Evolutionary conservation across 2,797 vertebrate genomes (phyloP).

Genomic region (Tamandua tetradactyla): DNA sequence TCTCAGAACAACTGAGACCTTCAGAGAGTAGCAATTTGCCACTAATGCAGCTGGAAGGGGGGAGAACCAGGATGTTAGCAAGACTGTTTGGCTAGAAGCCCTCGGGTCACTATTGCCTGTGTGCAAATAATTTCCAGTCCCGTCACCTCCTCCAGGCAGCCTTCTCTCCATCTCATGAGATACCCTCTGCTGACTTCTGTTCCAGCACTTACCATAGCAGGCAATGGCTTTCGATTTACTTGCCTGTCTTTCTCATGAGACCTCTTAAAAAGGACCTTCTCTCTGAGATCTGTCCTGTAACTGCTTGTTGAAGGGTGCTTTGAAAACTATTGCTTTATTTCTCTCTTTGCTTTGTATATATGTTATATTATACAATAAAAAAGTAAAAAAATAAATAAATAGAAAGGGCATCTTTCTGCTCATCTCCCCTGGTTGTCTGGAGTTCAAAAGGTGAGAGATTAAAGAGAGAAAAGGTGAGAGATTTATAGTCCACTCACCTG

Average conservation of each 20-base stretch:
- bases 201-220: accelerated
- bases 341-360: no score
- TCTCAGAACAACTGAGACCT: neutral
- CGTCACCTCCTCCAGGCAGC: neutral
- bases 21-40: neutral
- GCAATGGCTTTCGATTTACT: neutral
- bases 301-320: no score
- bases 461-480: no score
- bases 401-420: no score
- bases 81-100: neutral
- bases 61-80: neutral
- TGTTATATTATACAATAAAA: no score
- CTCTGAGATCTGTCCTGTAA: no score
- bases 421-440: neutral
- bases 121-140: neutral
- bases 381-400: no score
- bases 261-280: no score
- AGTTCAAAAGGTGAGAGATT: neutral
- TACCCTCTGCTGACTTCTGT: no score
- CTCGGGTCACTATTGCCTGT: neutral
- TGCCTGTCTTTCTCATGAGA: neutral
- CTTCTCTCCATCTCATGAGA: neutral
- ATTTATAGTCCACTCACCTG: neutral
- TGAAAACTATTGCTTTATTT: no score
- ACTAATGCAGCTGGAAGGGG: neutral